Base-by-base conservation (phyloP, 1,140 invertebrate species). In the Heliconius melpomene region DNA sequence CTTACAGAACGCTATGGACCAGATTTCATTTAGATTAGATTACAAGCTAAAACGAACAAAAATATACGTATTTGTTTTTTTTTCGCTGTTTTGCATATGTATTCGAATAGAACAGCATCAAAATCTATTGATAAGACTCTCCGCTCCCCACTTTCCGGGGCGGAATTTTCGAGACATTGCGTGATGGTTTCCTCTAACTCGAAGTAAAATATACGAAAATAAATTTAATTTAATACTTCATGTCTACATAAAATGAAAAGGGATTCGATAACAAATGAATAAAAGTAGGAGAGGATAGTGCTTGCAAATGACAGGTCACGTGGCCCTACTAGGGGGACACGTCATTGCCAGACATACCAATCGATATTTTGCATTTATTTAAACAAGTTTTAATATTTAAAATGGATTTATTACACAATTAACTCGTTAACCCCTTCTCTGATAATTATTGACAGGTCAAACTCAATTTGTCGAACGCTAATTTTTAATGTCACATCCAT, bases 261-360 rank as follows among this genome's bases (percentile, higher is more conserved):
- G 83, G 75, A 81, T 77, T 81, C 79, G 71, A 80, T 82, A 83
- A 79, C 70, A 66, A 78, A 38, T 57, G 81, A 84, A 91, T 89
- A 88, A 88, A 84, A 85, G 82, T 85, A 87, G 82, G 86, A 77
- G 84, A 87, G 89, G 87, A 85, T 87, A 79, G 90, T 90, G 89
- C 82, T 81, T 90, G 87, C 87, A 90, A 91, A 90, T 90, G 88
- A 91, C 89, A 89, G 86, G 86, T 85, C 85, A 76, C 87, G 84
- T 89, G 88, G 90, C 87, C 87, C 78, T 32, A 70, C 29, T 38
- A 76, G 75, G 46, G 3, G 2, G 38, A n/a, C 57, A 46, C 46
- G 8, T 71, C 36, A 73, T 40, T 60, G 38, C n/a, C 75, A 32
- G 75, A 29, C 40, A 46, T 46, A 1, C 32, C 18, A 79, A 87